Base-by-base conservation (phyloP, 2,888 invertebrate species). In the Pollenia amentaria region DNA sequence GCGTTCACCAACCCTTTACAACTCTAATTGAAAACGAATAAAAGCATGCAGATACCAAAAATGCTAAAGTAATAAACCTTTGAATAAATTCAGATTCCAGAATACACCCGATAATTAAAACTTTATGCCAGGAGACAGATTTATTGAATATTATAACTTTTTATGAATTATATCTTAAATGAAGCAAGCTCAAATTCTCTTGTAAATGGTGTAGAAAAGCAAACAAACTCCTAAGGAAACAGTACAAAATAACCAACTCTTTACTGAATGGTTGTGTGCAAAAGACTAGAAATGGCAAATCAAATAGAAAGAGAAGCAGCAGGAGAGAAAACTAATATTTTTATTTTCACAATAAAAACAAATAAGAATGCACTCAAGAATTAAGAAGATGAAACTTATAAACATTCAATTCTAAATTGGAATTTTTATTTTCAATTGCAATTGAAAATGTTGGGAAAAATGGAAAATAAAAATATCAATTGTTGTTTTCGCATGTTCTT, bases 341-440 rank as follows among this genome's bases (percentile, higher is more conserved):
- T 80, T 65, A 73, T 65, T 55, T 44, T 55, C 29, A n/a, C 76
- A 70, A 70, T 69, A 83, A 69, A 51, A 48, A 55, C 48, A 77
- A 77, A 83, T 11, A 78, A 44, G 14, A 83, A 65, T 57, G 65
- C 53, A 57, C 57, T 75, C 62, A 70, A 70, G 55, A 70, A 65
- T 70, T 62, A 70, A 80, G 64, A 78, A 51, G 51, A 80, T 57
- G 16, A 62, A 76, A 76, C 48, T 70, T 69, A 69, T 65, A 85
- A 62, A 55, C 64, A 70, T 76, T 80, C 48, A 46, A 75, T 55
- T 46, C 69, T 18, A 55, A 76, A 76, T 80, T 65, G 80, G 38
- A 80, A 76, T 80, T 77, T 76, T 70, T 40, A 84, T 79, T 83
- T 84, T 46, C 79, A 84, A 69, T 70, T 76, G 69, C 64, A 70